Conservation (phyloP, 2,888 invertebrate species). For the Drosophila cyrtoloma region DNA sequence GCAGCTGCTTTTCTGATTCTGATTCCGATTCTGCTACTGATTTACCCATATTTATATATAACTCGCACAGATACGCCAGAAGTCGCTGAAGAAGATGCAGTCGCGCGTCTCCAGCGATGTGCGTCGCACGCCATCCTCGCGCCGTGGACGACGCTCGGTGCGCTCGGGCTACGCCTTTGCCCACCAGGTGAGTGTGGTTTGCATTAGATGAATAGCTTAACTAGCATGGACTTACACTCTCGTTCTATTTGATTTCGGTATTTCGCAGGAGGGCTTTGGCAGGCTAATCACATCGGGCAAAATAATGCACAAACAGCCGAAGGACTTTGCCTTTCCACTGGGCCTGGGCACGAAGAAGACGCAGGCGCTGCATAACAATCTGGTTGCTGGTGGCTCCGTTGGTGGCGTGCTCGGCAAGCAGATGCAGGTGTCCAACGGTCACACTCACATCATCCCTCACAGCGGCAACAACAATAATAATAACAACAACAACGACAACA, state of each 20-base stretch:
- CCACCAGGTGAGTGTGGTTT: conserved; percentile 88
- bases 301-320: conserved; percentile 95
- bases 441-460: conserved; percentile 20
- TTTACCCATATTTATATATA: neutral
- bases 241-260: neutral
- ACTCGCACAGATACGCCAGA: conserved; percentile 90
- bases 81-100: conserved; percentile 90
- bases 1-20: neutral
- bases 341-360: conserved; percentile 86
- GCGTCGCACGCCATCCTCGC: conserved; percentile 93
- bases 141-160: conserved; percentile 95
- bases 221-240: neutral
- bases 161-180: conserved; percentile 99
- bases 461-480: conserved; percentile 9
- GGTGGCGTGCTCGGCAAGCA: conserved; percentile 50
- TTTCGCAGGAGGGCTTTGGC: conserved; percentile 93
- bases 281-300: conserved; percentile 98
- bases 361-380: conserved; percentile 70
- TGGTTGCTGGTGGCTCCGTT: conserved; percentile 13
- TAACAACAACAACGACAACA: conserved; percentile 57
- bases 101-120: conserved; percentile 91
- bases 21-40: neutral
- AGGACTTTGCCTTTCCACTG: conserved; percentile 91
- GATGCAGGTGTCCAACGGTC: conserved; percentile 10
- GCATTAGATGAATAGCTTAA: neutral